These are phyloP conservation scores for Antennarius striatus DNA, from an alignment of 2,113 vertebrate species.

Conservation along the genomic window DNA sequence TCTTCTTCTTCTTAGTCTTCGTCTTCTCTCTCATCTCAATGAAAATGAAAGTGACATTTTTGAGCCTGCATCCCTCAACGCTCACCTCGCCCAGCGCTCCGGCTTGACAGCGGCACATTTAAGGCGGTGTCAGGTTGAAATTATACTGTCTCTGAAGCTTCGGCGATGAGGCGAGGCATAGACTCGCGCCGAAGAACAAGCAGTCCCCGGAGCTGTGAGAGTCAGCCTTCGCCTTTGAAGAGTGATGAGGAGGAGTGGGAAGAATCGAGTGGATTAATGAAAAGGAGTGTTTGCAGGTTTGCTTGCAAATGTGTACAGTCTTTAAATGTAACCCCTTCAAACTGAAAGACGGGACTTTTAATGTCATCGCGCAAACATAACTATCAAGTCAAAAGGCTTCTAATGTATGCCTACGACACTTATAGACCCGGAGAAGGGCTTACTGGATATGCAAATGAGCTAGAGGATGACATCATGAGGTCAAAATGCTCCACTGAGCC, in stretches of 20 bases:
- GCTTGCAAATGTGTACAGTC: constrained; percentile 14
- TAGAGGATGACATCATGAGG: constrained; percentile 57
- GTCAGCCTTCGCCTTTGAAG: constrained; percentile 69
- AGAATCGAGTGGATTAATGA: constrained; percentile 65
- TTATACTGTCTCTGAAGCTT: constrained; percentile 77
- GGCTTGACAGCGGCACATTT: constrained; percentile 75
- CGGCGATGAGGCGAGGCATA: constrained; percentile 73
- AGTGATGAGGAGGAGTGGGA: constrained; percentile 55
- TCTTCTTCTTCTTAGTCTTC: constrained; percentile 1
- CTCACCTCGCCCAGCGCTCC: constrained; percentile 46
- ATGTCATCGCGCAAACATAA: too few relatives aligned
- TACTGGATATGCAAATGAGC: constrained; percentile 49
- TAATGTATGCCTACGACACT: constrained; percentile 10
- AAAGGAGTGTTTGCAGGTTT: constrained; percentile 55
- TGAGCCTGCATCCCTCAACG: constrained; percentile 74
- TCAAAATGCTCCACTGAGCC: constrained; percentile 62
- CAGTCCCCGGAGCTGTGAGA: constrained; percentile 64
- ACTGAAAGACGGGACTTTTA: too few relatives aligned
- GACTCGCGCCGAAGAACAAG: constrained; percentile 59
- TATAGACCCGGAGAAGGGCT: constrained; percentile 27
- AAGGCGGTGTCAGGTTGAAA: constrained; percentile 77
- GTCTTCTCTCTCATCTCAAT: constrained; percentile 49
- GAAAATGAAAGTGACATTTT: constrained; percentile 78
- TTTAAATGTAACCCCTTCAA: constrained; percentile 35
- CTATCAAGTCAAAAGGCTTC: too few relatives aligned